Evolutionary conservation across 2,797 vertebrate species (phyloP).

Genomic region (Etheostoma nigrum): DNA sequence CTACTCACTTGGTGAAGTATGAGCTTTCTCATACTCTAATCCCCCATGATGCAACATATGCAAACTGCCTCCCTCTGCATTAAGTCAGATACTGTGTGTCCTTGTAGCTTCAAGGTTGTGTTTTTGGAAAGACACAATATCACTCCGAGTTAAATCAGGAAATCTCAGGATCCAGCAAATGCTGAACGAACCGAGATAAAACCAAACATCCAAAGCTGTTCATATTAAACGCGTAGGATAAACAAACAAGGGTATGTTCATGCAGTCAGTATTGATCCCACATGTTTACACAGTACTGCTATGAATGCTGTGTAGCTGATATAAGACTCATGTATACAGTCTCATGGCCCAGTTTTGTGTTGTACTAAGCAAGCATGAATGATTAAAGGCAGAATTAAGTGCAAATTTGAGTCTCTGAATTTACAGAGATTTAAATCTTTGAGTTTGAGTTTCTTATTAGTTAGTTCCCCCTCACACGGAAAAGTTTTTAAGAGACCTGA

Average conservation of each 20-base stretch:
- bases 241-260: conserved; percentile 40
- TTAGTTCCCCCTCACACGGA: not conserved
- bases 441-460: conserved; percentile 27
- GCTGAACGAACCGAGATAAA: conserved; percentile 46
- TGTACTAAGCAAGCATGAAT: not conserved
- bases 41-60: conserved; percentile 42
- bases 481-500: conserved; percentile 24
- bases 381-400: not conserved
- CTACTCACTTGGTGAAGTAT: conserved; percentile 98
- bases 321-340: conserved; percentile 39
- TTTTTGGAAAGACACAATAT: conserved; percentile 36
- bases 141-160: conserved; percentile 39
- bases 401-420: not conserved
- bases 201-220: conserved; percentile 40
- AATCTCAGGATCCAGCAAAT: conserved; percentile 44
- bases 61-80: conserved; percentile 19
- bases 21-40: conserved; percentile 72
- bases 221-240: conserved; percentile 32
- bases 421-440: too few species aligned
- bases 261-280: conserved; percentile 42
- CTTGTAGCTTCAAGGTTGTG: conserved; percentile 33
- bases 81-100: conserved; percentile 42
- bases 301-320: conserved; percentile 27
- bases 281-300: conserved; percentile 52
- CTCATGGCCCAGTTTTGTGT: not conserved